phyloP scores from a whole-genome alignment of 2,797 vertebrate species.

The Ateles fusciceps region DNA sequence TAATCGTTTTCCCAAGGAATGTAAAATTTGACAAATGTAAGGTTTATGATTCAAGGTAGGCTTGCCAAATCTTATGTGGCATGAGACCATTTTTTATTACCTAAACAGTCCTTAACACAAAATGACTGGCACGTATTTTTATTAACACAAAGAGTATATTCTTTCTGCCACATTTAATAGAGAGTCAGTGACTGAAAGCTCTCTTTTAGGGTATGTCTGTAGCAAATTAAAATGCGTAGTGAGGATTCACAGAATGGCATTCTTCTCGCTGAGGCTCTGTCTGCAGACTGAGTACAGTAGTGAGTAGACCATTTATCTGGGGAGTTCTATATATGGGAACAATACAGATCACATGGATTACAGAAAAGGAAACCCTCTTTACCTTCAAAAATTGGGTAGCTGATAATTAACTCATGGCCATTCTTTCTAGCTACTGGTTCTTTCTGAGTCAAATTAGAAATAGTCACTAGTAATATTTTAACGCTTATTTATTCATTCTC shows the following conservation, averaged over 20 bases:
- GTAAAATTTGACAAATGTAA: slow-evolving; percentile 79
- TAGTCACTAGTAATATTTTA: neutral
- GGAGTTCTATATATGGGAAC: neutral
- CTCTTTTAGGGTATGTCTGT: slow-evolving; percentile 76
- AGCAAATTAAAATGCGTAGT: slow-evolving; percentile 72
- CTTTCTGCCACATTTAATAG: slow-evolving; percentile 81
- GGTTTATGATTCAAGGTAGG: slow-evolving; percentile 79
- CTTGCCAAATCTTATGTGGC: slow-evolving; percentile 81
- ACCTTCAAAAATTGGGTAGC: neutral
- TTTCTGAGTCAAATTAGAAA: slow-evolving; percentile 37
- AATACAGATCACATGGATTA: neutral
- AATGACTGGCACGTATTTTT: slow-evolving; percentile 82
- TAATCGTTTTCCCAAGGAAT: slow-evolving; percentile 77
- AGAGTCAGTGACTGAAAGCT: slow-evolving; percentile 72
- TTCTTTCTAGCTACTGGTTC: neutral
- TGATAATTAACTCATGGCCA: neutral
- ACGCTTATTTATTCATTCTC: neutral
- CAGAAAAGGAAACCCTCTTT: slow-evolving; percentile 18
- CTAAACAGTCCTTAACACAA: slow-evolving; percentile 80
- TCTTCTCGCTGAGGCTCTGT: slow-evolving; percentile 48
- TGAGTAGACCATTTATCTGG: neutral
- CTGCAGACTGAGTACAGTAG: neutral
- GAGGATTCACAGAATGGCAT: slow-evolving; percentile 72
- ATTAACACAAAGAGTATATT: slow-evolving; percentile 82
- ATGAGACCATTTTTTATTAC: slow-evolving; percentile 80